phyloP scores from a whole-genome alignment of 2,113 vertebrate species.

The Clinocottus analis region DNA sequence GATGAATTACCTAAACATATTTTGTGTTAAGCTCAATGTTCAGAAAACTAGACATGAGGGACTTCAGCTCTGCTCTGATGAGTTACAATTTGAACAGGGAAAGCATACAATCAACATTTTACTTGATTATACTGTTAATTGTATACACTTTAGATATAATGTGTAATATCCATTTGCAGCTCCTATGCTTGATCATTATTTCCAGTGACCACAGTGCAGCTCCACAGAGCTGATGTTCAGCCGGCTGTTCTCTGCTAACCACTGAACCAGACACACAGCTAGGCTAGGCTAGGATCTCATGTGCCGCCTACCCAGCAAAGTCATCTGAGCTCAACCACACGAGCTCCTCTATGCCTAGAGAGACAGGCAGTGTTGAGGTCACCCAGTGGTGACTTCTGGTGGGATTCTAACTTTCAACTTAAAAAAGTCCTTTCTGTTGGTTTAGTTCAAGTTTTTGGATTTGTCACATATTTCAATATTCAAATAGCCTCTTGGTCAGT shows the following conservation, averaged over 20 bases:
- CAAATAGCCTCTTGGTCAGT: neutral
- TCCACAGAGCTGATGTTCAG: constrained; percentile 47
- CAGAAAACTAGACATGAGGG: neutral
- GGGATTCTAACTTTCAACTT: constrained; percentile 45
- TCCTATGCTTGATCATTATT: neutral
- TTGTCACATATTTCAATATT: constrained; percentile 15
- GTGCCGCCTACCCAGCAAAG: constrained; percentile 72
- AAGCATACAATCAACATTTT: neutral
- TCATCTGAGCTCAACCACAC: constrained; percentile 74
- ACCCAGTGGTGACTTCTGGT: constrained; percentile 60
- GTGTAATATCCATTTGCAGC: neutral
- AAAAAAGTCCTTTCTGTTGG: constrained; percentile 1
- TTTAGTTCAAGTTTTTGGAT: constrained; percentile 20
- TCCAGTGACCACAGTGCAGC: constrained; percentile 28
- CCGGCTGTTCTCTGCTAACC: constrained; percentile 36
- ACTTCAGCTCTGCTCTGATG: neutral
- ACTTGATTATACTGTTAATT: neutral
- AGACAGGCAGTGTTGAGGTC: constrained; percentile 58
- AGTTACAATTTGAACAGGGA: neutral
- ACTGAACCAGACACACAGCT: constrained; percentile 65
- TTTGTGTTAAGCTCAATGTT: neutral
- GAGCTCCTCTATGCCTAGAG: constrained; percentile 66
- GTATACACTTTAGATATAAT: neutral
- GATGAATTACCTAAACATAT: neutral
- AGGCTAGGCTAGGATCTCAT: constrained; percentile 55